Base-by-base conservation (phyloP, 2,113 vertebrate species). In the Speoplatyrhinus poulsoni region DNA sequence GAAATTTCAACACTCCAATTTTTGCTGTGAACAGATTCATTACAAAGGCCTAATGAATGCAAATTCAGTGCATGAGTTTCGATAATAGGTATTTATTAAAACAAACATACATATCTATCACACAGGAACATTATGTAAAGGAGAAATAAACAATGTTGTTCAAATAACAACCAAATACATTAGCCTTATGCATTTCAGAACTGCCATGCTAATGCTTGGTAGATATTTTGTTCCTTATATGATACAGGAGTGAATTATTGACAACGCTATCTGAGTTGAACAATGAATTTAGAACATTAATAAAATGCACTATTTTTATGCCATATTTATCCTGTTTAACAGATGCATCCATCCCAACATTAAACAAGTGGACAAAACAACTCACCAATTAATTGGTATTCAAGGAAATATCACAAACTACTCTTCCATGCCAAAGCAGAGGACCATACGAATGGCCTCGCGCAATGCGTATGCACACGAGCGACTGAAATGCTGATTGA, bases 271-370 rank as follows among this genome's bases (percentile, higher is more conserved):
- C 6, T 55, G 33, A 66, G 62, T n/a, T 47, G 46, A 13, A 9
- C 0, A 46, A 58, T 10, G 46, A 9, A 54, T n/a, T 60, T 46
- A 26, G 62, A 17, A 7, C 2, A 60, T 72, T 6, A 76, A 75
- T 53, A 70, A 75, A 79, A 70, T 13, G 68, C 61, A 82, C 46
- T 17, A 80, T 53, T 56, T 56, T 1, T 10, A 61, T 0, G 1
- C 67, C 11, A 55, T 59, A 36, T 10, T 9, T 73, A 72, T 60
- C 17, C 12, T 70, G 85, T 87, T 85, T 10, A 83, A 72, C 65
- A 75, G 9, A 26, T 32, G 19, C 8, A 19, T 54, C 19, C 15
- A 10, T 57, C 55, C 55, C 9, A 26, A 26, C 6, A 26, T 9
- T 26, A 9, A 13, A 9, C 52, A 0, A n/a, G 52, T 15, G 5